Percentiles rank a stretch among this genome's conserved stretches.
phyloP scores from a whole-genome alignment of 2,888 invertebrate species.

The Trissolcus brochymenae region DNA sequence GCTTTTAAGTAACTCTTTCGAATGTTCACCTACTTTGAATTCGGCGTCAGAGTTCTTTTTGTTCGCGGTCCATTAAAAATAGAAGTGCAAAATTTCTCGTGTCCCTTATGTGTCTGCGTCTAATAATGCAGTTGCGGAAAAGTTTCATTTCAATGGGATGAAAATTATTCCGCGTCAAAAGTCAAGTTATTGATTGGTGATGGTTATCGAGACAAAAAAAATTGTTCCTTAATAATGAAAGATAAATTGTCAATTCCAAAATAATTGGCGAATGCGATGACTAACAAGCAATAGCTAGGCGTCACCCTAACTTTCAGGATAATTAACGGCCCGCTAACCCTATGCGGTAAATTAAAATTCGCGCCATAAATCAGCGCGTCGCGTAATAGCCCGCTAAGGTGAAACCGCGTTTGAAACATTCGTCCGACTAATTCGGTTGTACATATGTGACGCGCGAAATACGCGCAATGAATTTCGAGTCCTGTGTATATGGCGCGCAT shows the following conservation, averaged over 20 bases:
- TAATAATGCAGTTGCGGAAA: neutral
- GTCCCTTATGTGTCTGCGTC: no score
- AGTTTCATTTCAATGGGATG: no score
- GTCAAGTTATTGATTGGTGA: neutral
- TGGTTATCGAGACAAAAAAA: neutral
- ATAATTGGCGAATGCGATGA: conserved; percentile 29
- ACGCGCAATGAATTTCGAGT: conserved; percentile 21
- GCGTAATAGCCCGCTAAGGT: conserved; percentile 16
- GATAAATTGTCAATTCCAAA: conserved; percentile 13
- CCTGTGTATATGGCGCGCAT: neutral
- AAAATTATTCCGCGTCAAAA: neutral
- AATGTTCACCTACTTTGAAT: no score
- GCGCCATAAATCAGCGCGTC: conserved; percentile 20
- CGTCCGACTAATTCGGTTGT: conserved; percentile 15
- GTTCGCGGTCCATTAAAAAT: no score
- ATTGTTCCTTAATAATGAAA: conserved; percentile 4
- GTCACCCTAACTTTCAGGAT: conserved; percentile 8
- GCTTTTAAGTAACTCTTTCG: neutral
- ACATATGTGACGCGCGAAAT: conserved; percentile 26
- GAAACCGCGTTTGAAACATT: conserved; percentile 28
- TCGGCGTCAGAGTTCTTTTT: no score
- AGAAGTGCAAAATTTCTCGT: no score
- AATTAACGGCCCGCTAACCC: conserved; percentile 24
- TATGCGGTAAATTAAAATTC: conserved; percentile 32
- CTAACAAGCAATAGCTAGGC: conserved; percentile 26